These are phyloP conservation scores for Noctua fimbriata DNA, from an alignment of 2,888 invertebrate genomes.

Conservation along the genomic window DNA sequence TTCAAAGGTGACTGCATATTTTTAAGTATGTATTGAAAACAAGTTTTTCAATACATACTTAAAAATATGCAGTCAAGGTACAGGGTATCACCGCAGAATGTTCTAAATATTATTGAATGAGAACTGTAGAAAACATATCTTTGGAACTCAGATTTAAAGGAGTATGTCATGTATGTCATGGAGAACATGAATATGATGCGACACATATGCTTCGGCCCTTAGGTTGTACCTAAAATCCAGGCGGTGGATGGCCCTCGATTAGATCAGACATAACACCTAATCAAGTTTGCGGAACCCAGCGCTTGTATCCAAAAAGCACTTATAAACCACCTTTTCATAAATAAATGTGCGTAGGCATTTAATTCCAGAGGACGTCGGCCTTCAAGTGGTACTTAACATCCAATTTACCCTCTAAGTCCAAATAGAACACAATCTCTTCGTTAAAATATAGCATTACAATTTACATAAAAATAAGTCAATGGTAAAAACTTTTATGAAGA, in stretches of 20 bases:
- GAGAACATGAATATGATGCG: neutral
- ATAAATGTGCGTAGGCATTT: neutral
- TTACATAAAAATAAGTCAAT: neutral
- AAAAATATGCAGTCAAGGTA: no score
- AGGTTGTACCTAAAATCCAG: neutral
- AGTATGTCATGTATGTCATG: neutral
- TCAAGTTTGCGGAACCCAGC: neutral
- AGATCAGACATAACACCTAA: neutral
- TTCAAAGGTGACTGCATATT: neutral
- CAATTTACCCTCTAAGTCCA: neutral
- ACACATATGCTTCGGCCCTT: neutral
- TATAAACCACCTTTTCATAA: neutral
- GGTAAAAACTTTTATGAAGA: neutral
- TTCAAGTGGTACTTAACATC: conserved; percentile 2
- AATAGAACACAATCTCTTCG: neutral
- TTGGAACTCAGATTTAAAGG: neutral
- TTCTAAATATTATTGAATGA: no score
- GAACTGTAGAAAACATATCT: neutral
- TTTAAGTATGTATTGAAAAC: neutral
- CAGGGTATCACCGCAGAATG: no score
- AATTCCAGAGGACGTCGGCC: neutral
- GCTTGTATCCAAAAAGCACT: neutral
- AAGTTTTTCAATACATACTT: no score
- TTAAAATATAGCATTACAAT: neutral
- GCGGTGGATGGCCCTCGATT: no score